Evolutionary conservation across 2,797 vertebrate genomes (phyloP), one percentile per base, ranked within the genome.

Genomic region (Clamator glandarius): DNA sequence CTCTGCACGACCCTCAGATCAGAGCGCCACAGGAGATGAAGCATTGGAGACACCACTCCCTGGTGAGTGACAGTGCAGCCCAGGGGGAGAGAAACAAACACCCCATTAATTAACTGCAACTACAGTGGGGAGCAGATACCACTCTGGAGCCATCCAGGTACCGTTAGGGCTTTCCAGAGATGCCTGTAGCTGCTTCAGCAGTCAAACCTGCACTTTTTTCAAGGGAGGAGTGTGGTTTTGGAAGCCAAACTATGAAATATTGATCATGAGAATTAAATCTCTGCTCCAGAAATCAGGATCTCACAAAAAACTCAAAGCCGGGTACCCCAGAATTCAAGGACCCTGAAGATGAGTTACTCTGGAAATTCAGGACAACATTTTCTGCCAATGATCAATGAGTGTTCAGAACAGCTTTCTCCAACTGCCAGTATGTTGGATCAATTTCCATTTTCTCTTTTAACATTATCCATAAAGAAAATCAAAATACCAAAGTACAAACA

Each of bases 61-160:
- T 2, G 1, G 24, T 12, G 11, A 88, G 76, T 12, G 2, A 33
- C 66, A 48, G 66, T 4, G 0, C 18, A 8, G 61, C 4, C 4
- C 3, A 1, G 24, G 29, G 39, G 39, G 35, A 63, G 35, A 64
- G 80, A 42, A 73, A 42, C 58, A 92, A 55, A 73, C 52, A 15
- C 64, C 55, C 41, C 64, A 14, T 61, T 69, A 85, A 78, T 10
- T 33, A 70, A 66, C 41, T 74, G 72, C 41, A 51, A 15, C 1
- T 1, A 54, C 0, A 0, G 19, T 31, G 72, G 41, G 62, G 39
- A 82, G 73, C 52, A 48, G 19, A n/a, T 28, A 79, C 4, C 63
- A 57, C 21, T 55, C 51, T 2, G 0, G n/a, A 39, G 23, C 0
- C 0, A 23, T 20, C 35, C 68, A 26, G 23, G 20, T 21, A 42